These are phyloP conservation scores for Bombycilla garrulus DNA, from an alignment of 2,113 vertebrate species.

Conservation along the genomic window DNA sequence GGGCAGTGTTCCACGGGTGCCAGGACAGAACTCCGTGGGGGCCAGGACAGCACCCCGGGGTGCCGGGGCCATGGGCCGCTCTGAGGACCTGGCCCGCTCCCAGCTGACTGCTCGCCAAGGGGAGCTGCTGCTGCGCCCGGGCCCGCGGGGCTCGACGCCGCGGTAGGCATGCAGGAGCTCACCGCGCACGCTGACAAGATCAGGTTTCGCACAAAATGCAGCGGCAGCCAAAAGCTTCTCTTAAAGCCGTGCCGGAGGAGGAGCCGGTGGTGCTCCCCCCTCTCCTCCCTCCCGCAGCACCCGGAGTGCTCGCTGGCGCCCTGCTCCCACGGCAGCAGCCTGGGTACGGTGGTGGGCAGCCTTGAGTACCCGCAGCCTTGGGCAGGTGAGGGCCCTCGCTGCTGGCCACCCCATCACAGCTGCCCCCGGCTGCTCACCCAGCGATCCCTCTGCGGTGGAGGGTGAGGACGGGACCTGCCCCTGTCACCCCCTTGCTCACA, in stretches of 20 bases:
- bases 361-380: fast-evolving
- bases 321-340: fast-evolving
- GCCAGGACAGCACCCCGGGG: not conserved
- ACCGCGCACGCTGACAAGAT: conserved; percentile 7
- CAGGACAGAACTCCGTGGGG: fast-evolving
- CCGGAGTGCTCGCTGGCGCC: fast-evolving
- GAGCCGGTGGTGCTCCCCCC: not conserved
- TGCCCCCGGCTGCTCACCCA: fast-evolving
- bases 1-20: fast-evolving
- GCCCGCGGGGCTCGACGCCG: not conserved
- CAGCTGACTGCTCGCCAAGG: not conserved
- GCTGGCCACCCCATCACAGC: fast-evolving
- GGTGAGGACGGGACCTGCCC: not conserved
- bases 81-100: not conserved
- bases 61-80: not conserved
- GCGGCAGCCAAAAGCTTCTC: conserved; percentile 26
- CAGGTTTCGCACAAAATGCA: conserved; percentile 22
- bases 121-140: not conserved
- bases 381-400: not conserved
- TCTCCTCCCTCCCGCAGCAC: not conserved
- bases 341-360: fast-evolving
- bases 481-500: not conserved
- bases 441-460: not conserved
- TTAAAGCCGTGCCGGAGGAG: not conserved
- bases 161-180: conserved; percentile 20